Percentiles rank a stretch among this genome's conserved stretches.
Conservation (phyloP, 2,888 invertebrate species). For the Tetragonisca angustula region DNA sequence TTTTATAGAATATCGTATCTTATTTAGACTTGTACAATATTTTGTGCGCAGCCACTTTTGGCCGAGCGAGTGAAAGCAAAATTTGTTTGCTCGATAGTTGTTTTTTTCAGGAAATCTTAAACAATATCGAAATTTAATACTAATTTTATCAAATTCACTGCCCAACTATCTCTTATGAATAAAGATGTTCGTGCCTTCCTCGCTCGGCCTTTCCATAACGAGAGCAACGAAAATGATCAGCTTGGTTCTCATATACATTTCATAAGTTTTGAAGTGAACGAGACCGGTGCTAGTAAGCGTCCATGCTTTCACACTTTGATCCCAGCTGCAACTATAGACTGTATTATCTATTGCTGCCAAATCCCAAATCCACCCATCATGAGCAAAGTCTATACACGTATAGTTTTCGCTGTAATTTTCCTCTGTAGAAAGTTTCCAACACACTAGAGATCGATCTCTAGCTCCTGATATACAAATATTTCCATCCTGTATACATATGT, state of each 20-base stretch:
- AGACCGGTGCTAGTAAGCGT: constrained; percentile 84
- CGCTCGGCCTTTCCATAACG: constrained; percentile 52
- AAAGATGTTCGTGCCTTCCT: constrained; percentile 46
- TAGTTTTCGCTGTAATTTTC: constrained; percentile 65
- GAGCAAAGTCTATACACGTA: constrained; percentile 84
- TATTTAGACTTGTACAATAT: background rate
- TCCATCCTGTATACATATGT: constrained; percentile 69
- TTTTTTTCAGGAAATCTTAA: background rate
- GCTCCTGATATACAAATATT: constrained; percentile 86
- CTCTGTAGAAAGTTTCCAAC: constrained; percentile 85
- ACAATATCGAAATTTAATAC: constrained; percentile 1
- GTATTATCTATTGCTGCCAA: constrained; percentile 84
- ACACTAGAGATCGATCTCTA: constrained; percentile 86
- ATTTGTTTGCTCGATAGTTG: constrained; percentile 10
- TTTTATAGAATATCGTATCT: constrained; percentile 1
- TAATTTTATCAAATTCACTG: constrained; percentile 3
- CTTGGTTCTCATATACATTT: constrained; percentile 73
- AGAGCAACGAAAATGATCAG: constrained; percentile 50
- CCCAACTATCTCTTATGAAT: constrained; percentile 23
- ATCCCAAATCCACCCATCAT: constrained; percentile 88
- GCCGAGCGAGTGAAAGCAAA: constrained; percentile 53
- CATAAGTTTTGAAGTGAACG: constrained; percentile 84
- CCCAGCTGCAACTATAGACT: constrained; percentile 87
- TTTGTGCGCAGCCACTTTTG: constrained; percentile 31
- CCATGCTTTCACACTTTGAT: constrained; percentile 87